These are phyloP conservation scores for Peromyscus attwateri DNA, from an alignment of 2,797 vertebrate species.

Conservation along the genomic window DNA sequence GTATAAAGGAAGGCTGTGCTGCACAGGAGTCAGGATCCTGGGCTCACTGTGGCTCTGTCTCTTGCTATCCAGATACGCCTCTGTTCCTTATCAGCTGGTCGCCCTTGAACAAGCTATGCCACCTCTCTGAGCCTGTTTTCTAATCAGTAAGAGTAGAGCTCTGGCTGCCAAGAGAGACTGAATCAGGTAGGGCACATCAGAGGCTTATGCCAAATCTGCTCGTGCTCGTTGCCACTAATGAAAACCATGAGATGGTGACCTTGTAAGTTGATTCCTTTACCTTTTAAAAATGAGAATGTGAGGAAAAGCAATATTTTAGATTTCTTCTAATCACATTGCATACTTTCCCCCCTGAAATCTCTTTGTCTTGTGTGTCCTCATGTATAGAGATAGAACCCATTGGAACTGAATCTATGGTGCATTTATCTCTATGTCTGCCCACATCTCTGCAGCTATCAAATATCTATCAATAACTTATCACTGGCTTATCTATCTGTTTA, in stretches of 20 bases:
- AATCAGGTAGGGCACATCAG: neutral
- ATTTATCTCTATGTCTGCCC: neutral
- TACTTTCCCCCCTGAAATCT: neutral
- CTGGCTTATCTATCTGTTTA: neutral
- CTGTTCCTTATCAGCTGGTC: neutral
- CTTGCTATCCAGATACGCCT: neutral
- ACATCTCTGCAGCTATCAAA: neutral
- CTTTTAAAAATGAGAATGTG: conserved; percentile 8
- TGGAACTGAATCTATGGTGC: neutral
- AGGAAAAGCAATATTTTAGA: neutral
- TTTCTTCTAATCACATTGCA: neutral
- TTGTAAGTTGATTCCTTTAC: neutral
- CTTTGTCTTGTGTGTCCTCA: neutral
- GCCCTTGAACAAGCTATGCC: neutral
- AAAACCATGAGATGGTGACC: neutral
- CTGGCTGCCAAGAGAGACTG: neutral
- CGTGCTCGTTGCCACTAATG: neutral
- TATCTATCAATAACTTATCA: neutral
- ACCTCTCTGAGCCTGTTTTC: neutral
- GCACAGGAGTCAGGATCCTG: neutral
- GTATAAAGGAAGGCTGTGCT: neutral
- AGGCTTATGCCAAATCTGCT: neutral
- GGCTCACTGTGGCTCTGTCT: neutral
- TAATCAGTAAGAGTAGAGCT: neutral
- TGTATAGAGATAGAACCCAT: neutral